These are phyloP conservation scores for Malurus melanocephalus DNA, from an alignment of 2,113 vertebrate genomes.

Conservation along the genomic window DNA sequence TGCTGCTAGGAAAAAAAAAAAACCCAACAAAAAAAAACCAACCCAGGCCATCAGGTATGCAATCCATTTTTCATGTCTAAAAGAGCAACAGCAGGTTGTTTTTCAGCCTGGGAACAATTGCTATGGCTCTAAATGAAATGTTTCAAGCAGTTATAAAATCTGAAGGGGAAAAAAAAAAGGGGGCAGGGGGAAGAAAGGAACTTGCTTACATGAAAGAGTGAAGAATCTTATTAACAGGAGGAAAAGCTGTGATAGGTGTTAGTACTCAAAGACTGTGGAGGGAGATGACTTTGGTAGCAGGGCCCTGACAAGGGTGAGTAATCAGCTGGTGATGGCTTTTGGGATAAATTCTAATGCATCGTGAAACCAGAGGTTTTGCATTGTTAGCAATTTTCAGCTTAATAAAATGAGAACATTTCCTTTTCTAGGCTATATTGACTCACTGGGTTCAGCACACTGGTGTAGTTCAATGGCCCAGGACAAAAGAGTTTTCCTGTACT, in stretches of 20 bases:
- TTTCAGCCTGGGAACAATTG: neutral
- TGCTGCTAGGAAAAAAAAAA: neutral
- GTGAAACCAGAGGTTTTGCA: neutral
- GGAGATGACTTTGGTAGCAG: neutral
- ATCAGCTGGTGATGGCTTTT: neutral
- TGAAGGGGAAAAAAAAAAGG: neutral
- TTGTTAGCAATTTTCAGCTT: neutral
- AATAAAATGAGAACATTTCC: neutral
- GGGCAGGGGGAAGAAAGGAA: fast-evolving
- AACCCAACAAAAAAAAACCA: too few species aligned
- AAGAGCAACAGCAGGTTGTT: neutral
- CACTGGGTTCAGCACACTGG: neutral
- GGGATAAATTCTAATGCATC: neutral
- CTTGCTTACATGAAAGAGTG: neutral
- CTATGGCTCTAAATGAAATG: neutral
- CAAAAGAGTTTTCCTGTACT: neutral
- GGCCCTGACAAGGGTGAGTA: neutral
- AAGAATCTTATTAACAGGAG: neutral
- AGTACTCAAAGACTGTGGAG: neutral
- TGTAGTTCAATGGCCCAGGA: neutral
- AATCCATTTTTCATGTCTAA: neutral
- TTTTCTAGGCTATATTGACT: neutral
- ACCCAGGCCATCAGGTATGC: neutral
- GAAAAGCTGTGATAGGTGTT: neutral
- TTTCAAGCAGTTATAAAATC: neutral